These are phyloP conservation scores for Semicossyphus pulcher DNA, from an alignment of 2,113 vertebrate species.

Conservation along the genomic window DNA sequence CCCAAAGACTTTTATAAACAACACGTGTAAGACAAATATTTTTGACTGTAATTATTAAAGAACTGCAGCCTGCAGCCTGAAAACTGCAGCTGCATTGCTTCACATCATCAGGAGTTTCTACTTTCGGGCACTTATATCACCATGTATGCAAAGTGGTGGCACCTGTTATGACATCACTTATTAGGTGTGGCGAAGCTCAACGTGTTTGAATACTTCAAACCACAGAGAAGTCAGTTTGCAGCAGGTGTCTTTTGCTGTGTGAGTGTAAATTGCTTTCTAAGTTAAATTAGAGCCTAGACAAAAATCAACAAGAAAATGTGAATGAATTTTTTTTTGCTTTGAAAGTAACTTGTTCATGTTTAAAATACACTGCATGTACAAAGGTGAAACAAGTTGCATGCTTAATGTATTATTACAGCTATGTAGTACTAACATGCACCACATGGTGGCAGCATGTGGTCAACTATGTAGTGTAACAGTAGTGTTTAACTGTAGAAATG, in stretches of 20 bases:
- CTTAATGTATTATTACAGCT: background rate
- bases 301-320: too few species aligned
- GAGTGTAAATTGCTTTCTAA: too few species aligned
- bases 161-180: background rate
- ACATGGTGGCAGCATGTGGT: slow-evolving; percentile 53
- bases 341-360: too few species aligned
- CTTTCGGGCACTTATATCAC: background rate
- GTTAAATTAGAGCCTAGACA: too few species aligned
- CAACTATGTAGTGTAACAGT: background rate
- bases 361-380: too few species aligned
- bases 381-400: background rate
- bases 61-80: background rate
- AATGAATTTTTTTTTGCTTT: too few species aligned
- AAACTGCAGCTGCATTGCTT: background rate
- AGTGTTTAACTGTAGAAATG: background rate
- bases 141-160: too few species aligned
- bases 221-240: too few species aligned
- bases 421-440: slow-evolving; percentile 30
- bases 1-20: background rate
- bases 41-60: background rate
- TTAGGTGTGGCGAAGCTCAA: background rate
- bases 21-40: background rate
- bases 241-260: too few species aligned
- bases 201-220: background rate
- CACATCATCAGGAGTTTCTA: background rate